Evolutionary conservation across 2,113 vertebrate species (phyloP), one percentile per base, ranked within the genome.

Genomic region (Eclectus roratus): DNA sequence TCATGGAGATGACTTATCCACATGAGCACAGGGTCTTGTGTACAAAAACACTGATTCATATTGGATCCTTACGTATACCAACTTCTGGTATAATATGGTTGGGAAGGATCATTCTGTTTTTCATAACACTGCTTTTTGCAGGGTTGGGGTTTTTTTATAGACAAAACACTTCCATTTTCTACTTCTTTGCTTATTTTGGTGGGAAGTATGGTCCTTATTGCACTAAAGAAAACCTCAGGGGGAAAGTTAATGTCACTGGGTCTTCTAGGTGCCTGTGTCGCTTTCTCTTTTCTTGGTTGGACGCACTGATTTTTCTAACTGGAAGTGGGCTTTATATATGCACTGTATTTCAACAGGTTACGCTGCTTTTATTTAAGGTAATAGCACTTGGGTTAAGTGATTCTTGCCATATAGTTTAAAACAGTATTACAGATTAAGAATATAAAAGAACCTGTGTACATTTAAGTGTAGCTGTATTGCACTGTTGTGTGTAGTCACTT

Each of bases 51-150:
- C 82, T 81, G 99, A 99, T 99, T 98, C 99, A 99, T 96, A 98
- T 99, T 99, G 99, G 97, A 99, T 98, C 98, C 98, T 93, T 96
- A 94, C 93, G 99, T 99, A 98, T 91, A 46, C 97, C 97, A 87
- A 4, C 91, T 92, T 96, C 96, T 91, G 97, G 95, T 96, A 52
- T 76, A 7, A 80, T 50, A 80, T 52, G 95, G 97, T 93, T 96
- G 96, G 97, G 93, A 97, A 97, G 97, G 97, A 95, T 95, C 94
- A 80, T 96, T 93, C 95, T 87, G 74, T 92, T 81, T 64, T 80
- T 68, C 82, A 41, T 87, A 60, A 55, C 0, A 2, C 92, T 90
- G 85, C 85, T 89, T 86, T 92, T 89, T 61, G 61, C 52, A 91
- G 89, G 69, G 58, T 41, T 84, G 82, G 63, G 44, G 1, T 20